These are phyloP conservation scores for Bellardia pandia DNA, from an alignment of 2,888 invertebrate species.

Conservation along the genomic window DNA sequence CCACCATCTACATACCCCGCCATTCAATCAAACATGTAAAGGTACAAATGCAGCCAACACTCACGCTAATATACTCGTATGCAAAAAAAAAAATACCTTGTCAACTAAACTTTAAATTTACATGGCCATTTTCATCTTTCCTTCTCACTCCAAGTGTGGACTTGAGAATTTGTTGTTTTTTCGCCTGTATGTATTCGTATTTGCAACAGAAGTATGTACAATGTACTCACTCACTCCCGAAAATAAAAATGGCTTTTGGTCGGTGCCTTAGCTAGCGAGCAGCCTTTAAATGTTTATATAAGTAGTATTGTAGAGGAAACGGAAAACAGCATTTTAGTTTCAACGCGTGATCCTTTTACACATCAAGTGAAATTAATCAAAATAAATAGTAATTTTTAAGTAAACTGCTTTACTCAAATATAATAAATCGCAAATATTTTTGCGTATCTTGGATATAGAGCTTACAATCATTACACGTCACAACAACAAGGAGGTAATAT, in stretches of 20 bases:
- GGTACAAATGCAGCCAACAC: not conserved
- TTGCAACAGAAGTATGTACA: conserved; percentile 21
- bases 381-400: conserved; percentile 7
- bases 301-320: conserved; percentile 65
- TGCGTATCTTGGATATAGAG: conserved; percentile 80
- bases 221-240: conserved; percentile 54
- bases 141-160: conserved; percentile 37
- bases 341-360: conserved; percentile 60
- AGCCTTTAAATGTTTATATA: conserved; percentile 63
- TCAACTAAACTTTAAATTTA: conserved; percentile 41
- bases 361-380: conserved; percentile 40
- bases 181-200: not conserved
- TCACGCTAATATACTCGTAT: not conserved
- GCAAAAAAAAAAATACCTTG: conserved; percentile 55
- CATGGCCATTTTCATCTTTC: conserved; percentile 31
- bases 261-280: not conserved
- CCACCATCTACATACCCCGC: conserved; percentile 4
- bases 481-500: conserved; percentile 75
- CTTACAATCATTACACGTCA: conserved; percentile 80
- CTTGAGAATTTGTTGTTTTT: not conserved
- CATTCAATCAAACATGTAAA: not conserved
- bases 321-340: conserved; percentile 66
- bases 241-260: conserved; percentile 51
- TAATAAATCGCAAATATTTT: conserved; percentile 78
- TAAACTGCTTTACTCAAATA: conserved; percentile 14